Conservation (phyloP, 2,888 invertebrate species). For the Nasonovia ribisnigri region DNA sequence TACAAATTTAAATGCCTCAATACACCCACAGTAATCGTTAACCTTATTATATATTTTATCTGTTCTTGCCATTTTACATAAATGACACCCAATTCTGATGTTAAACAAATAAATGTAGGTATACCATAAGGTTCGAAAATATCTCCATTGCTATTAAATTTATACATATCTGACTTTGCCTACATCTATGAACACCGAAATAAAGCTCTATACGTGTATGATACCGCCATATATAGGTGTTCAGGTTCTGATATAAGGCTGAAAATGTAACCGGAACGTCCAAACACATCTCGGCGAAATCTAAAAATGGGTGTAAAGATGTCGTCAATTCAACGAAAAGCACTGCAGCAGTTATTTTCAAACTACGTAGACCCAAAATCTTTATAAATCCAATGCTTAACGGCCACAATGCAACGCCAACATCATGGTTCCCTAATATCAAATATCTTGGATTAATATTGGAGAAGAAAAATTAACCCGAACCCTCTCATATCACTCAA, state of each 20-base stretch:
- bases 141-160: neutral
- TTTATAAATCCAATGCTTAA: neutral
- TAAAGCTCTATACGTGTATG: neutral
- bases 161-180: neutral
- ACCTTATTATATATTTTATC: neutral
- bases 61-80: neutral
- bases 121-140: neutral
- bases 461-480: neutral
- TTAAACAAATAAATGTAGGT: neutral
- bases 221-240: slow-evolving; percentile 3
- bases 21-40: neutral
- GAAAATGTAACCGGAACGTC: neutral
- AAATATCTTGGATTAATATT: slow-evolving; percentile 1
- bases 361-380: neutral
- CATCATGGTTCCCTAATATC: no score
- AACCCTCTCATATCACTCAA: neutral
- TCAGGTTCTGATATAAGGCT: neutral
- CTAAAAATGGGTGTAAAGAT: neutral
- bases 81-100: neutral
- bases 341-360: neutral
- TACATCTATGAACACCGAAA: neutral
- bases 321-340: neutral
- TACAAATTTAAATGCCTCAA: slow-evolving; percentile 15
- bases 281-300: neutral
- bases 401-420: no score